Conservation (phyloP, 2,113 vertebrate species). For the Zootoca vivipara region DNA sequence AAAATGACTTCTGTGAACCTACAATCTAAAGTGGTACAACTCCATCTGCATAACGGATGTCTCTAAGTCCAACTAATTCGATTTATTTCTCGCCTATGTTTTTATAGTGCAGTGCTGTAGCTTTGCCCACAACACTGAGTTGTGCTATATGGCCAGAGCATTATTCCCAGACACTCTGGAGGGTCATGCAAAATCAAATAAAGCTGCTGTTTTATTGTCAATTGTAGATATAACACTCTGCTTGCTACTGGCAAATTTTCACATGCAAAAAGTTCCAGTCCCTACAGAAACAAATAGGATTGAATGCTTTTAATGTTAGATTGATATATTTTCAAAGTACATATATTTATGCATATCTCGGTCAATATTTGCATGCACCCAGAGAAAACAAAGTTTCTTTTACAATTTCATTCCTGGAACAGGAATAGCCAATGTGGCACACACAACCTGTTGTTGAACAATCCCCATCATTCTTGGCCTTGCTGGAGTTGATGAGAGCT, state of each 20-base stretch:
- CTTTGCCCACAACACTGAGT: background rate
- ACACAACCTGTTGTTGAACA: no score
- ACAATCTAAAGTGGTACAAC: no score
- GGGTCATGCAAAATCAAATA: background rate
- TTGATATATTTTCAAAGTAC: background rate
- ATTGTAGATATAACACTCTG: background rate
- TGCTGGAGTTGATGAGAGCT: no score
- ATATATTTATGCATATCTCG: background rate
- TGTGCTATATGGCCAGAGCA: background rate
- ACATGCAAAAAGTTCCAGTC: background rate
- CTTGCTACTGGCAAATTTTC: background rate
- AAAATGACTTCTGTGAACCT: no score
- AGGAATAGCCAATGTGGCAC: no score
- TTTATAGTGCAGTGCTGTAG: background rate
- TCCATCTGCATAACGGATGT: no score
- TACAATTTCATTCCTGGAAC: slow-evolving; percentile 24
- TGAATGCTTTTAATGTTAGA: background rate
- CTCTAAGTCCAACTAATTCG: background rate
- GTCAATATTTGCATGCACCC: slow-evolving; percentile 12
- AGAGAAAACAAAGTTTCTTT: background rate
- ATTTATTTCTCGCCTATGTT: background rate
- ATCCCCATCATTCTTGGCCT: no score
- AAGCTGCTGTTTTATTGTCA: background rate
- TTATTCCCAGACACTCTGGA: background rate
- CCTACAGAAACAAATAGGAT: background rate